Evolutionary conservation across 1,140 invertebrate species (phyloP).

Genomic region (Fopius arisanus): DNA sequence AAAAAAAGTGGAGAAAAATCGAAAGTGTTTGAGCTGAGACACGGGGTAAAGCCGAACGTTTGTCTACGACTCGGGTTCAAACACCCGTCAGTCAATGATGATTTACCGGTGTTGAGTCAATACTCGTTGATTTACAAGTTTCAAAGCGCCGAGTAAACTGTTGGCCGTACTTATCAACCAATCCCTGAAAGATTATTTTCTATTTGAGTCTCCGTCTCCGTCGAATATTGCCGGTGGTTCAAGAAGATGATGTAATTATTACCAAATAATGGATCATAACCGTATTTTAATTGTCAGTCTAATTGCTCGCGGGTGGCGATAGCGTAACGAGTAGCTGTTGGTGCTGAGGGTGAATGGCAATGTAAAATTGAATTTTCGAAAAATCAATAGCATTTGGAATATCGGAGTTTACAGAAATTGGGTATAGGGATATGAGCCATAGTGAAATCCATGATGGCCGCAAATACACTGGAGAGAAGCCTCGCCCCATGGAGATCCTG

Average conservation of each 20-base stretch:
- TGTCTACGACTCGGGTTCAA: slow-evolving; percentile 35
- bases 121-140: slow-evolving; percentile 50
- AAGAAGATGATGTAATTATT: neutral
- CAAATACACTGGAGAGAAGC: slow-evolving; percentile 42
- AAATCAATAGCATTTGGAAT: neutral
- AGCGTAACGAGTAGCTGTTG: too few relatives aligned
- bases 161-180: slow-evolving; percentile 31
- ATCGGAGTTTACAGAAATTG: slow-evolving; percentile 16
- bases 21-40: neutral
- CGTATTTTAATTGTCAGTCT: too few relatives aligned
- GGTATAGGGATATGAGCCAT: slow-evolving; percentile 46
- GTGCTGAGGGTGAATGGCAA: neutral
- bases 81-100: slow-evolving; percentile 35
- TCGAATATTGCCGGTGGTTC: neutral
- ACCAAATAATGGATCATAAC: too few relatives aligned
- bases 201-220: neutral
- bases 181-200: neutral
- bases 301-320: too few relatives aligned
- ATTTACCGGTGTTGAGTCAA: slow-evolving; percentile 40
- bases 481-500: slow-evolving; percentile 50
- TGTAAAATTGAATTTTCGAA: neutral
- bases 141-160: slow-evolving; percentile 52
- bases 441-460: slow-evolving; percentile 64
- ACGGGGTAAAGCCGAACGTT: slow-evolving; percentile 22
- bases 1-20: neutral